phyloP scores from a whole-genome alignment of 2,888 invertebrate genomes.

The Metopia argyrocephala region DNA sequence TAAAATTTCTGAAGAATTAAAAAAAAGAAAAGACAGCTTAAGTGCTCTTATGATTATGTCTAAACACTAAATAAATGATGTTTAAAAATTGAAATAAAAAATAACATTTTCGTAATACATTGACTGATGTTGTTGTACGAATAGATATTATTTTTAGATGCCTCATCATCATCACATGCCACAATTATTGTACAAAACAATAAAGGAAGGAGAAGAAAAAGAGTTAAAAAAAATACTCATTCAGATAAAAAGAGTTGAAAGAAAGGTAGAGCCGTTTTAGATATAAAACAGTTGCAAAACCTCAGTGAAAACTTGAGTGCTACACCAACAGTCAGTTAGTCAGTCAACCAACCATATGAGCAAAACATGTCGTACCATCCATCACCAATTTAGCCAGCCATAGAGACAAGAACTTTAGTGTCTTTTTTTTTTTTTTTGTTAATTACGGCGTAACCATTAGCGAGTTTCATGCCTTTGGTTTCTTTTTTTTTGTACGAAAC shows the following conservation, averaged over 20 bases:
- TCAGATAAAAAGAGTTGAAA: not conserved
- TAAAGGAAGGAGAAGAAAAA: not conserved
- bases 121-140: not conserved
- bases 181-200: no score
- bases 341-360: not conserved
- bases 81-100: not conserved
- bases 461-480: not conserved
- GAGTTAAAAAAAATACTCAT: not conserved
- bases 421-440: constrained; percentile 8
- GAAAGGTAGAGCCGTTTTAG: no score
- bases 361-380: no score
- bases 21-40: not conserved
- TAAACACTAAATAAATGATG: not conserved
- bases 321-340: constrained; percentile 12
- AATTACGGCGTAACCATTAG: constrained; percentile 15
- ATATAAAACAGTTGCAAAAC: not conserved
- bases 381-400: constrained; percentile 4
- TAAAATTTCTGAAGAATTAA: constrained; percentile 13
- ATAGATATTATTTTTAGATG: constrained; percentile 11
- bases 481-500: not conserved
- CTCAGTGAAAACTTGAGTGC: constrained; percentile 3
- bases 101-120: constrained; percentile 2
- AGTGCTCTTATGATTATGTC: not conserved
- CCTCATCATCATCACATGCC: constrained; percentile 10
- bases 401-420: not conserved